Base-by-base conservation (phyloP, 37 sponge, comb jelly and placozoan genomes). In the Amphimedon queenslandica region DNA sequence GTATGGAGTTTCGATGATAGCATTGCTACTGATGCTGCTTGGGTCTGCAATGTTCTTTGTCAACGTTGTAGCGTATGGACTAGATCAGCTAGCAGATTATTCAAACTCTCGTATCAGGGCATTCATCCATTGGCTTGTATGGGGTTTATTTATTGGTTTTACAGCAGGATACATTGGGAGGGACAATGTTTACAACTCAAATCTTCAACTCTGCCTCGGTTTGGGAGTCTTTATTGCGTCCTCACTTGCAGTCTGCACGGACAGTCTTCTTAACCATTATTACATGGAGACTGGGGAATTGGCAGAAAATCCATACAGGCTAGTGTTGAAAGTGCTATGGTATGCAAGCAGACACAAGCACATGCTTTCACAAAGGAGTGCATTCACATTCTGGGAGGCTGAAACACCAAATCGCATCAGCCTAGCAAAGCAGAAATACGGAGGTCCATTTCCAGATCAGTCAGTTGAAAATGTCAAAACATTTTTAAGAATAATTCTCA, bases 331-430 rank as follows among this genome's bases (percentile, higher is more conserved):
- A 6, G 61, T 60, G 5, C 28, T 60, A n/a, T 6, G 5, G 21
- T 60, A 25, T 60, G 61, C 61, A 6, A 25, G 27, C 24, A 11
- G 21, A 25, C 61, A 60, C 61, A 60, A 60, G 28, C 8, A 8
- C 13, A 11, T n/a, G 5, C 61, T n/a, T 11, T 13, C 8, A 13
- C 8, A n/a, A 60, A 60, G 61, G 21, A 60, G 61, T n/a, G 61
- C 61, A 60, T 60, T 60, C 27, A 60, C 61, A 60, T 60, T n/a
- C 27, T 60, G 61, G 61, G 61, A 60, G 28, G 21, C 8, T n/a
- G 21, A 11, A 60, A 11, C 21, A n/a, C 61, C 61, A n/a, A 25
- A 5, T n/a, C 21, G 61, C 5, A n/a, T 60, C 28, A 25, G 21
- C 28, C 61, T 60, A 25, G 61, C 27, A n/a, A 60, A 60, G 61